A percentile compares a stretch with the other conserved stretches of the same genome.
Conservation (phyloP, 2,113 vertebrate species). For the Odocoileus hemionus region DNA sequence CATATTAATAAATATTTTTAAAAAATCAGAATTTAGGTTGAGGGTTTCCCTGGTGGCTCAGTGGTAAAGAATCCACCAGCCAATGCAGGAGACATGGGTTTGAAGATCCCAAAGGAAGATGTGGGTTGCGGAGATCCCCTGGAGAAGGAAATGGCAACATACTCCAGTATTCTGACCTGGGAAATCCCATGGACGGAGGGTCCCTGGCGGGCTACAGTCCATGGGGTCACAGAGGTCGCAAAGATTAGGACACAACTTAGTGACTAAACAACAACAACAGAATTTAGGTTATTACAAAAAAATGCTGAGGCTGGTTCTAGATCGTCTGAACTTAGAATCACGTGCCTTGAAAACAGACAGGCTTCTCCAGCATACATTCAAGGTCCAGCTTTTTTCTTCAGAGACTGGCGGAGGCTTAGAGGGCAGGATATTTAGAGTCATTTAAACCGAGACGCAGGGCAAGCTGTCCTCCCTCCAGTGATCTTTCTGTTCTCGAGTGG, state of each 20-base stretch:
- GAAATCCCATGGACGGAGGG: background rate
- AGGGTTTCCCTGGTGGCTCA: background rate
- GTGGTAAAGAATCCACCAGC: background rate
- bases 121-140: background rate
- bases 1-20: background rate
- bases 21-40: background rate
- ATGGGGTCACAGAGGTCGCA: accelerated
- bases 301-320: background rate
- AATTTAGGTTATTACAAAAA: background rate
- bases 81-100: background rate
- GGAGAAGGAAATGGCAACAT: background rate
- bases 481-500: background rate
- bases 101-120: background rate
- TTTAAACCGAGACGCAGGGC: background rate
- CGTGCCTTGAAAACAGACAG: background rate
- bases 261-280: background rate
- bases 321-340: background rate
- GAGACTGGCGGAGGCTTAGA: background rate
- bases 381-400: background rate
- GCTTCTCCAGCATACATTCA: background rate
- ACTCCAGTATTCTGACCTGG: background rate
- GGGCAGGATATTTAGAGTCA: background rate
- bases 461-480: background rate
- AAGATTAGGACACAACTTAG: background rate
- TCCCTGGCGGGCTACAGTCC: background rate